Base-by-base conservation (phyloP, 2,888 invertebrate genomes). In the Melolontha melolontha region DNA sequence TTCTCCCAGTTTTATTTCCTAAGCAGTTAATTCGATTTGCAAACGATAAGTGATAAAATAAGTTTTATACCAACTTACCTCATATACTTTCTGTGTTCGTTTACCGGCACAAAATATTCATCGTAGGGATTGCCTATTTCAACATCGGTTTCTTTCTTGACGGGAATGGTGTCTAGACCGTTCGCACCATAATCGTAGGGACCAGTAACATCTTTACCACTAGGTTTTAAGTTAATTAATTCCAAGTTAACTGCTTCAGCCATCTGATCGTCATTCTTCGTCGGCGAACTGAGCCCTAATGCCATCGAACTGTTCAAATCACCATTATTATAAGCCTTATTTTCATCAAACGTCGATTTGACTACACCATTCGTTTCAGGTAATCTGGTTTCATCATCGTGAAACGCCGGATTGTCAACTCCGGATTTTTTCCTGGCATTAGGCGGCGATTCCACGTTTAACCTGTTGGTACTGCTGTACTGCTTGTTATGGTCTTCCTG, bases 91-190 rank as follows among this genome's bases (percentile, higher is more conserved):
- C 91, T 89, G 82, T 93, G 93, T 79, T 93, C 92, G 80, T 94
- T 93, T 72, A 94, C 93, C 34, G 93, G 92, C 71, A 94, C 92
- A 81, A 93, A 93, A 83, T 93, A 93, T 78, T 93, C 93, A 77
- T 93, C 92, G 81, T 93, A 92, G 5, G 91, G 91, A 80, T 91
- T 91, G 40, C 87, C 86, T 17, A 89, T 85, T 73, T 88, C 89
- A 76, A 88, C 86, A 72, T 90, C 89, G 5, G 87, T 87, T 67
- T 89, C 90, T 79, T 89, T 91, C 81, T 91, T 91, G 51, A 85
- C 79, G 1, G 87, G 87, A 64, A 87, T 86, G 16, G 81, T 81
- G 34, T 79, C 83, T 52, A 83, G 75, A 14, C 82, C 84, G 62
- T 81, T 81, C 8, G 73, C 73, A n/a, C 82, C 84, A 69, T 82